Conservation (phyloP, 2,113 vertebrate genomes). For the Oncorhynchus masou region DNA sequence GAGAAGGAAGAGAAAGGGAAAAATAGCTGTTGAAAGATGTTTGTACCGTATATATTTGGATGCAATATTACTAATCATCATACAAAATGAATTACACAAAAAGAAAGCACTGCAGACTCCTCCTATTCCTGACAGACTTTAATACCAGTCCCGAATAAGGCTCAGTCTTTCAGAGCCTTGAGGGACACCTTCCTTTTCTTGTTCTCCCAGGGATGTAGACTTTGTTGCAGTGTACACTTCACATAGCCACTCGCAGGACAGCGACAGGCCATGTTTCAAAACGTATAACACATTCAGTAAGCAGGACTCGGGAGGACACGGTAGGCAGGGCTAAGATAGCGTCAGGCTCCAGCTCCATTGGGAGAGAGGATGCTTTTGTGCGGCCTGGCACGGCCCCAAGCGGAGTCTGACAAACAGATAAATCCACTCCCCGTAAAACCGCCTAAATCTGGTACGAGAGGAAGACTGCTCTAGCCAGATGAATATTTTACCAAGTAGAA, state of each 20-base stretch:
- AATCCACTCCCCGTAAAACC: slow-evolving; percentile 23
- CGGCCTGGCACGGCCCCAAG: slow-evolving; percentile 26
- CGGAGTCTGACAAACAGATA: slow-evolving; percentile 48
- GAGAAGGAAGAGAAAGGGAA: background rate
- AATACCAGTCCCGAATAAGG: slow-evolving; percentile 12
- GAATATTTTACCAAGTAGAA: too few relatives aligned
- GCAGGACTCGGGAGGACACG: background rate
- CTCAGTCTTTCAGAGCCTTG: slow-evolving; percentile 7
- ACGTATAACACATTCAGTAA: background rate
- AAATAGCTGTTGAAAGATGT: too few relatives aligned
- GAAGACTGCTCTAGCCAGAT: slow-evolving; percentile 10
- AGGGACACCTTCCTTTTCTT: background rate
- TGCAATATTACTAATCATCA: too few relatives aligned
- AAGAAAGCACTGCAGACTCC: too few relatives aligned
- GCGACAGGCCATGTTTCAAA: slow-evolving; percentile 14
- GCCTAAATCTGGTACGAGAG: slow-evolving; percentile 20
- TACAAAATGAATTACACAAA: too few relatives aligned
- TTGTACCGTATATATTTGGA: too few relatives aligned
- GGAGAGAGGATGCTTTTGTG: slow-evolving; percentile 35
- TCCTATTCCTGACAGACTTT: background rate
- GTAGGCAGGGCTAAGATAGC: background rate
- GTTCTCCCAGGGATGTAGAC: background rate
- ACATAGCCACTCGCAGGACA: slow-evolving; percentile 3
- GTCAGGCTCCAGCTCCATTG: slow-evolving; percentile 15
- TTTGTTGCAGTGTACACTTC: background rate